These are phyloP conservation scores for Natrix natrix DNA, from an alignment of 2,797 vertebrate species.

Conservation along the genomic window DNA sequence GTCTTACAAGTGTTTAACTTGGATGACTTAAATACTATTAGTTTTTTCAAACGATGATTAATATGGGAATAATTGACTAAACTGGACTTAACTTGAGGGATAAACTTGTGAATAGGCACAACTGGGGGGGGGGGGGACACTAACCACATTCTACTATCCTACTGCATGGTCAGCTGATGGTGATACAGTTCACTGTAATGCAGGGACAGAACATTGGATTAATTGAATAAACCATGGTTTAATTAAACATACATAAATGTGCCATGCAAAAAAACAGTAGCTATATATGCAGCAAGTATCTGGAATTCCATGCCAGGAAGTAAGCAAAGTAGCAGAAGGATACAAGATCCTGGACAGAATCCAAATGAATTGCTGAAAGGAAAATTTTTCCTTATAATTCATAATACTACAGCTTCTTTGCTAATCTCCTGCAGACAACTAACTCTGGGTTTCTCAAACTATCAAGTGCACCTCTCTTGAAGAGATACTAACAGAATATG, in stretches of 20 bases:
- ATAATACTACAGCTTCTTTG: background rate
- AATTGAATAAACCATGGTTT: background rate
- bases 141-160: background rate
- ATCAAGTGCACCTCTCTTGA: background rate
- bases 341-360: background rate
- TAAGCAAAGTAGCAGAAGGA: background rate
- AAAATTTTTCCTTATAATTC: background rate
- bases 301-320: background rate
- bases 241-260: background rate
- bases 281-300: background rate
- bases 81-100: background rate
- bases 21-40: background rate
- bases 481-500: background rate
- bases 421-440: background rate
- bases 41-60: background rate
- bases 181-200: background rate
- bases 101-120: background rate
- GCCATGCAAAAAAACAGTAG: background rate
- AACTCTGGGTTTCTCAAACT: background rate
- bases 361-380: background rate
- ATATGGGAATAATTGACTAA: background rate
- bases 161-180: background rate
- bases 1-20: background rate
- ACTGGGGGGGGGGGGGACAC: too few relatives aligned
- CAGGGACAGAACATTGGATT: background rate